Evolutionary conservation across 2,888 invertebrate genomes (phyloP), one percentile per base, ranked within the genome.

Genomic region (Phlogophora meticulosa): DNA sequence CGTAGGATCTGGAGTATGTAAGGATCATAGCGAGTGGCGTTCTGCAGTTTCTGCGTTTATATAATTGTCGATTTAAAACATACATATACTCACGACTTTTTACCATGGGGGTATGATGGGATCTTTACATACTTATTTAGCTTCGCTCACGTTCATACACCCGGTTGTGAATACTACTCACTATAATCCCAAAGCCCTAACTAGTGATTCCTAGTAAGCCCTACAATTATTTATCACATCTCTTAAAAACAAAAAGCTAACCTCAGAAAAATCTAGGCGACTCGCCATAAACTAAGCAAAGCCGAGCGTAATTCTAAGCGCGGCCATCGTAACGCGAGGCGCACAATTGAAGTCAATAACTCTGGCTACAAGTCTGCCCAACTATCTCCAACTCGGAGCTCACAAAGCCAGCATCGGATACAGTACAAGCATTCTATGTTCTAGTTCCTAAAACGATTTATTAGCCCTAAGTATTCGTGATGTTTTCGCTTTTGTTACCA

Each of bases 321-420:
- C 48, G 55, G 58, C 72, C 78, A 81, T 76, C 75, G 81, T 65
- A 78, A 74, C 72, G 68, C 68, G 61, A 60, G 51, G 75, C 77
- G 61, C 66, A 87, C 82, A 85, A 83, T 87, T 72, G 74, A 73
- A 85, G 78, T 82, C 82, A 72, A 85, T 86, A 88, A 84, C 78
- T 85, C 78, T 59, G 40, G 55, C 65, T 55, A 22, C 43, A 73
- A 79, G 58, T 66, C 58, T 42, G 45, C 9, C 72, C 64, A 85
- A 85, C 85, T 82, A 84, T 83, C 74, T 63, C 63, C 38, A 81
- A 85, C 78, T 85, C 46, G 28, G 53, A 46, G 64, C 63, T 72
- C 60, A 64, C 67, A 82, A 85, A 82, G 80, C 81, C 68, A 58
- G 75, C 72, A 78, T 87, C 84, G 76, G 82, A 83, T 82, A 80